Percentiles rank a stretch among this genome's conserved stretches.
Conservation (phyloP, 1,140 invertebrate genomes). For the Dryas iulia region DNA sequence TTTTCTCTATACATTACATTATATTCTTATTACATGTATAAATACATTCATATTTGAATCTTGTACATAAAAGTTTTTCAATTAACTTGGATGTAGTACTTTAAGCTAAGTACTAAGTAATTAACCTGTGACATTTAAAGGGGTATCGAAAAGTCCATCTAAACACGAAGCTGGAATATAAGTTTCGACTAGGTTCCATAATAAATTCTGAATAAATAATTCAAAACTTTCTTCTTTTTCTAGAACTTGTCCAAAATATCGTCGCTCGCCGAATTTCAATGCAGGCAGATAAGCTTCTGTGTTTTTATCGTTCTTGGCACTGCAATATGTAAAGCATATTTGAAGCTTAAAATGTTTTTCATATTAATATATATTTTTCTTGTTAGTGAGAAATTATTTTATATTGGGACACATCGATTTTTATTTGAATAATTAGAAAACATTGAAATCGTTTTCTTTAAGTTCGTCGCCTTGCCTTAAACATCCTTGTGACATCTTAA, state of each 20-base stretch:
- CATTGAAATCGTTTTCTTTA: no score
- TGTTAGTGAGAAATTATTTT: no score
- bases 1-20: no score
- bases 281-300: constrained; percentile 31
- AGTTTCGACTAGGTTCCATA: constrained; percentile 48
- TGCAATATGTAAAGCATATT: constrained; percentile 14
- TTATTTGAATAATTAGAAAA: no score
- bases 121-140: constrained; percentile 50
- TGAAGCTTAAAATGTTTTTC: background rate
- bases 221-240: constrained; percentile 35
- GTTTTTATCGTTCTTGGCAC: constrained; percentile 58
- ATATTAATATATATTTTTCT: background rate
- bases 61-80: no score
- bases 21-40: no score
- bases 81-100: no score
- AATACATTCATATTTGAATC: no score
- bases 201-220: constrained; percentile 41
- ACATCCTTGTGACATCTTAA: no score
- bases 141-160: constrained; percentile 58
- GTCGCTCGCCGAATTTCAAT: constrained; percentile 28
- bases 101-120: no score
- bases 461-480: no score
- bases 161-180: constrained; percentile 53
- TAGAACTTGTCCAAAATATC: constrained; percentile 55
- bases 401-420: no score